phyloP scores from a whole-genome alignment of 2,113 vertebrate species.

The Heloderma charlesbogerti region DNA sequence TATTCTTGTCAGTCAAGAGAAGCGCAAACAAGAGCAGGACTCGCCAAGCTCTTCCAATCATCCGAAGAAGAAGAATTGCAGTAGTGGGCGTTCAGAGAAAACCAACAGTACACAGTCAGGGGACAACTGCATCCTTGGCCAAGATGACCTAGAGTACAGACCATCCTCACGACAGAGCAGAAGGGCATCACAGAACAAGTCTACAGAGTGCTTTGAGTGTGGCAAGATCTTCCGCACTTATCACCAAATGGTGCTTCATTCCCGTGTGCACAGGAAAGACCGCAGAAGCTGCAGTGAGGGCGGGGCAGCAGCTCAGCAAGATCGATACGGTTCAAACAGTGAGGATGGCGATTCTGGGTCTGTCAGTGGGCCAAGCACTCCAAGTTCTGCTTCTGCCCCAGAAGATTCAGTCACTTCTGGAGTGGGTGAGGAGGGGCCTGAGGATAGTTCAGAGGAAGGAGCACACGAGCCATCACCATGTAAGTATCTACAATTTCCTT shows the following conservation, averaged over 20 bases:
- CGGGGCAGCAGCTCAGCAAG: slow-evolving; percentile 59
- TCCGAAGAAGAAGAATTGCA: slow-evolving; percentile 76
- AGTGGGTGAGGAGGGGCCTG: slow-evolving; percentile 78
- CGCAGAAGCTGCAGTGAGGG: slow-evolving; percentile 75
- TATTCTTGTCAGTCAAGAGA: slow-evolving; percentile 86
- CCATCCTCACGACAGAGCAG: slow-evolving; percentile 85
- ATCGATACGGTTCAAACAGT: slow-evolving; percentile 85
- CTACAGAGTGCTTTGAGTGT: slow-evolving; percentile 92
- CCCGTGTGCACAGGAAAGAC: slow-evolving; percentile 88
- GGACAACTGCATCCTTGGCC: slow-evolving; percentile 75
- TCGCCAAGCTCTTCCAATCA: slow-evolving; percentile 62
- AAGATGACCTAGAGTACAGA: slow-evolving; percentile 84
- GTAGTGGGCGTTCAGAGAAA: slow-evolving; percentile 73
- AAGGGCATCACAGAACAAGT: slow-evolving; percentile 82
- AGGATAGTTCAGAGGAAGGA: slow-evolving; percentile 84
- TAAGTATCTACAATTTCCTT: slow-evolving; percentile 47
- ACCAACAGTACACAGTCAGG: slow-evolving; percentile 35
- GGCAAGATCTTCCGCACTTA: slow-evolving; percentile 96
- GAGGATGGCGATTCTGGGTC: slow-evolving; percentile 88
- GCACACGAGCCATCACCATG: slow-evolving; percentile 66
- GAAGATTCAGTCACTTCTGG: slow-evolving; percentile 84
- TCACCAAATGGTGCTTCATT: slow-evolving; percentile 94
- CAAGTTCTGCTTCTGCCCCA: slow-evolving; percentile 76
- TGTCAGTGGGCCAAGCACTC: slow-evolving; percentile 87
- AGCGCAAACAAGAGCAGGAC: slow-evolving; percentile 85